These are phyloP conservation scores for Limnephilus auricula DNA, from an alignment of 2,888 invertebrate genomes.

Conservation along the genomic window DNA sequence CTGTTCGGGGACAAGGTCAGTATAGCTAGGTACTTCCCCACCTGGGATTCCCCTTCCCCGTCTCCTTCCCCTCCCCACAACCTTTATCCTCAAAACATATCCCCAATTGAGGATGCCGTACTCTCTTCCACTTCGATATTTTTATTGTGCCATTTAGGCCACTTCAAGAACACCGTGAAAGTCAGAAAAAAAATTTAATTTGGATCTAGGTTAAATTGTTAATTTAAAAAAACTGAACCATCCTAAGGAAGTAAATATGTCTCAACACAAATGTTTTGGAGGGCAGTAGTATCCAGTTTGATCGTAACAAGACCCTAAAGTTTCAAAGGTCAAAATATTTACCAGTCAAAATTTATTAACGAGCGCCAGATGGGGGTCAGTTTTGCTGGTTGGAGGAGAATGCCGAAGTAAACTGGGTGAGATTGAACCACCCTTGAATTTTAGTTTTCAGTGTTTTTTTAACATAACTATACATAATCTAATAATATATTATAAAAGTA, in stretches of 20 bases:
- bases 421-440: background rate
- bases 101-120: no score
- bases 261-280: background rate
- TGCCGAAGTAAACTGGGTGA: background rate
- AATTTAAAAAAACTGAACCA: background rate
- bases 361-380: background rate
- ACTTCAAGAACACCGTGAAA: background rate
- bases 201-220: no score
- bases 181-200: background rate
- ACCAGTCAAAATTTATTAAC: background rate
- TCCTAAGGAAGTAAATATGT: background rate
- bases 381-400: background rate
- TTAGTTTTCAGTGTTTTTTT: background rate
- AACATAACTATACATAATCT: no score
- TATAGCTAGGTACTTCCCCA: no score
- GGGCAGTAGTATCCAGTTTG: background rate
- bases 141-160: no score
- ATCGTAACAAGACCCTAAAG: background rate
- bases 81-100: no score
- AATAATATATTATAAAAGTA: no score
- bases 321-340: background rate
- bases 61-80: no score
- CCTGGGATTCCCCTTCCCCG: no score
- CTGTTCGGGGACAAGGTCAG: no score
- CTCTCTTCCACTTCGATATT: no score